Evolutionary conservation across 2,888 invertebrate species (phyloP).

Genomic region (Plutella xylostella): DNA sequence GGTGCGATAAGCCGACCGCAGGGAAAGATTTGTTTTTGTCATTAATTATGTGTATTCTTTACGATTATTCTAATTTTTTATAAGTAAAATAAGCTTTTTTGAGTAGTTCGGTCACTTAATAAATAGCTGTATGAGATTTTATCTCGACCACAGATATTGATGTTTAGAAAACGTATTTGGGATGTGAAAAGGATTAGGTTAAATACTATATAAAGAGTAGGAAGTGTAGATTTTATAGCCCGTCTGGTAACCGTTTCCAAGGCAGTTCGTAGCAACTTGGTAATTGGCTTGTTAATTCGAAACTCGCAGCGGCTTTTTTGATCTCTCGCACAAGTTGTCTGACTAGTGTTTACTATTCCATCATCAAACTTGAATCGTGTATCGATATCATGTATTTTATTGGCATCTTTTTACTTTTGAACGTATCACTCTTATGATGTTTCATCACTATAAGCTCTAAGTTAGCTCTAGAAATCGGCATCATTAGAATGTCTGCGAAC

Average conservation of each 20-base stretch:
- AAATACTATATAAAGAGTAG: too few relatives aligned
- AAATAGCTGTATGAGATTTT: too few relatives aligned
- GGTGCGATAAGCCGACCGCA: slow-evolving; percentile 46
- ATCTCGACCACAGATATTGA: too few relatives aligned
- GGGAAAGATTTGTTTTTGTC: slow-evolving; percentile 56
- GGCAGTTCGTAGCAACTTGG: slow-evolving; percentile 44
- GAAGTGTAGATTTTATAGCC: slow-evolving; percentile 40
- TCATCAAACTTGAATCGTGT: slow-evolving; percentile 24
- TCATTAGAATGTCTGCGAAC: too few relatives aligned
- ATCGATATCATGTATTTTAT: slow-evolving; percentile 2
- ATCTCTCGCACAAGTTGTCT: slow-evolving; percentile 40
- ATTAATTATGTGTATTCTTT: slow-evolving; percentile 45
- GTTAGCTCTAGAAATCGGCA: too few relatives aligned
- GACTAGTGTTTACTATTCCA: slow-evolving; percentile 47
- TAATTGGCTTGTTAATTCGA: slow-evolving; percentile 64
- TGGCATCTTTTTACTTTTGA: not conserved
- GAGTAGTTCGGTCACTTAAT: too few relatives aligned
- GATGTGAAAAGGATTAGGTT: too few relatives aligned
- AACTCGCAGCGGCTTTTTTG: slow-evolving; percentile 50
- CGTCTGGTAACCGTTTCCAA: slow-evolving; percentile 23
- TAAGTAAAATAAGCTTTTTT: slow-evolving; percentile 11
- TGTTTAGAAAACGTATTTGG: too few relatives aligned
- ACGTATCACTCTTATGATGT: not conserved
- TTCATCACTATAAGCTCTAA: not conserved
- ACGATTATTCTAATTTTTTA: slow-evolving; percentile 24